Percentiles rank a stretch among this genome's conserved stretches.
phyloP scores from a whole-genome alignment of 1,140 invertebrate species.

The Melitaea cinxia region DNA sequence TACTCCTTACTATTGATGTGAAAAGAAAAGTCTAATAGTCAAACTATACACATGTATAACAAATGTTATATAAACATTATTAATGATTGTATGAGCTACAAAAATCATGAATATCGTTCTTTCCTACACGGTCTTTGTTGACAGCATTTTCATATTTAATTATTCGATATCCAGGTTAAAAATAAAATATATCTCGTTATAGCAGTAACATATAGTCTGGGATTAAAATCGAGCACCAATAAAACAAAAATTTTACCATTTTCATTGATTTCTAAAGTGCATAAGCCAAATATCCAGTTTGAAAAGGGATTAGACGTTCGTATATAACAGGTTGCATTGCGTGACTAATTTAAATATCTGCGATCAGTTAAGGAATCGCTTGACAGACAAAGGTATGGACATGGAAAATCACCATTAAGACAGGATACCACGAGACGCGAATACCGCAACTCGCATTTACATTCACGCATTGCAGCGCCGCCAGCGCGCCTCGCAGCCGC shows the following conservation, averaged over 20 bases:
- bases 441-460: constrained; percentile 36
- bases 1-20: too few species aligned
- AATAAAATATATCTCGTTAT: too few species aligned
- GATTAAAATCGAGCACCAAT: background rate
- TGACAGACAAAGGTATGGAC: constrained; percentile 20
- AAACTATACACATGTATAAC: too few species aligned
- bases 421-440: constrained; percentile 28
- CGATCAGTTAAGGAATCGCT: constrained; percentile 18
- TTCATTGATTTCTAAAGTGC: too few species aligned
- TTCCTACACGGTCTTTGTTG: too few species aligned
- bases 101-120: too few species aligned
- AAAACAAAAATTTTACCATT: background rate
- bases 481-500: constrained; percentile 32
- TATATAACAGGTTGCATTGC: constrained; percentile 9
- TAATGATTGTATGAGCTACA: too few species aligned
- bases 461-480: constrained; percentile 27
- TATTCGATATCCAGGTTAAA: too few species aligned
- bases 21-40: too few species aligned
- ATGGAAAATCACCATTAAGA: constrained; percentile 36
- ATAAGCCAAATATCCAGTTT: background rate
- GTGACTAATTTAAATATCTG: constrained; percentile 28
- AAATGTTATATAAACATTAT: too few species aligned
- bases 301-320: background rate
- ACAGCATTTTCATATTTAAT: too few species aligned
- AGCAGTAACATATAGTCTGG: too few species aligned